Evolutionary conservation across 2,888 invertebrate species (phyloP).

Genomic region (Pandemis heparana): DNA sequence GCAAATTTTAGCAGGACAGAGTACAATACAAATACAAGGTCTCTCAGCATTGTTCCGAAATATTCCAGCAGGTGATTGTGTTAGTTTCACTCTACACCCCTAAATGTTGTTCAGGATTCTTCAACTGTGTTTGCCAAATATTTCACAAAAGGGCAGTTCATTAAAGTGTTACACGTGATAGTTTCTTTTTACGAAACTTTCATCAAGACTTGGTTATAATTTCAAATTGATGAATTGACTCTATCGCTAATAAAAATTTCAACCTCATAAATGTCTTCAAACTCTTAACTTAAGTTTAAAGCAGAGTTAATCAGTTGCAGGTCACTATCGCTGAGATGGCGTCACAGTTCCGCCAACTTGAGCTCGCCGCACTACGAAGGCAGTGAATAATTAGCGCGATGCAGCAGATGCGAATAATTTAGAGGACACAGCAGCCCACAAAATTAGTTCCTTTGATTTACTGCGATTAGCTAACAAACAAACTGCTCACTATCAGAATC

Average conservation of each 20-base stretch:
- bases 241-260: no score
- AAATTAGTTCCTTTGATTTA: slow-evolving; percentile 13
- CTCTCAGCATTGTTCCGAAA: no score
- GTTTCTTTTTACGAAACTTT: no score
- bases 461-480: background rate
- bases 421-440: slow-evolving; percentile 20
- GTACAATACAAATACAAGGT: background rate
- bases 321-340: background rate
- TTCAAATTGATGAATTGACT: no score
- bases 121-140: no score
- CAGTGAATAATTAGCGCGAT: slow-evolving; percentile 34
- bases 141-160: no score
- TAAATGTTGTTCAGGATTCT: no score
- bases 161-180: no score
- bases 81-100: no score
- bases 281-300: background rate
- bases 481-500: background rate
- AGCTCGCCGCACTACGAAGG: slow-evolving; percentile 10
- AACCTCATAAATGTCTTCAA: background rate
- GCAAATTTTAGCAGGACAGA: background rate
- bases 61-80: no score
- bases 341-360: slow-evolving; percentile 1
- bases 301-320: background rate
- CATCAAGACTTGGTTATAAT: no score
- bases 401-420: slow-evolving; percentile 36